These are phyloP conservation scores for Phylloscopus collybita DNA, from an alignment of 2,797 vertebrate genomes.

Conservation along the genomic window DNA sequence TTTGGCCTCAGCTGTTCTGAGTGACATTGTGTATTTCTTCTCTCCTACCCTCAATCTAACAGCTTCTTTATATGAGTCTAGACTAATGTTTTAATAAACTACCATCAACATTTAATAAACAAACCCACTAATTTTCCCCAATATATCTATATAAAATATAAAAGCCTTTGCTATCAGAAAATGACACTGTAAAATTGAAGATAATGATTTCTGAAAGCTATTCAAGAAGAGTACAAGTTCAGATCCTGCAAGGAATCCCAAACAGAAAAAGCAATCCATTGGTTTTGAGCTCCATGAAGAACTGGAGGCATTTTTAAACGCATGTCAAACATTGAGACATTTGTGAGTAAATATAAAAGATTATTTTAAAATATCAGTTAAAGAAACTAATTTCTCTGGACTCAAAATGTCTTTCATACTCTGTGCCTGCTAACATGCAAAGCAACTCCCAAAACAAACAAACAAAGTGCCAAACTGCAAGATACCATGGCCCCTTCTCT, in stretches of 20 bases:
- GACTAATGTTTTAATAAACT: neutral
- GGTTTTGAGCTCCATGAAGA: neutral
- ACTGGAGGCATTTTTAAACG: neutral
- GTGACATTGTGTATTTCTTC: neutral
- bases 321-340: neutral
- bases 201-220: neutral
- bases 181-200: neutral
- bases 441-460: neutral
- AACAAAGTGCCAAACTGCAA: neutral
- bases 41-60: neutral
- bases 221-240: neutral
- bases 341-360: neutral
- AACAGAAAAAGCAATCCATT: neutral
- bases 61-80: neutral
- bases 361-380: neutral
- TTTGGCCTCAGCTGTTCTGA: neutral
- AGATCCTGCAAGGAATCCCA: neutral
- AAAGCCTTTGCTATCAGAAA: neutral
- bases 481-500: neutral
- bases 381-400: neutral
- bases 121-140: neutral
- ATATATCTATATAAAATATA: neutral
- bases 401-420: neutral
- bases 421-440: neutral
- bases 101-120: neutral